phyloP scores from a whole-genome alignment of 2,888 invertebrate genomes.

The Nemoura dubitans region DNA sequence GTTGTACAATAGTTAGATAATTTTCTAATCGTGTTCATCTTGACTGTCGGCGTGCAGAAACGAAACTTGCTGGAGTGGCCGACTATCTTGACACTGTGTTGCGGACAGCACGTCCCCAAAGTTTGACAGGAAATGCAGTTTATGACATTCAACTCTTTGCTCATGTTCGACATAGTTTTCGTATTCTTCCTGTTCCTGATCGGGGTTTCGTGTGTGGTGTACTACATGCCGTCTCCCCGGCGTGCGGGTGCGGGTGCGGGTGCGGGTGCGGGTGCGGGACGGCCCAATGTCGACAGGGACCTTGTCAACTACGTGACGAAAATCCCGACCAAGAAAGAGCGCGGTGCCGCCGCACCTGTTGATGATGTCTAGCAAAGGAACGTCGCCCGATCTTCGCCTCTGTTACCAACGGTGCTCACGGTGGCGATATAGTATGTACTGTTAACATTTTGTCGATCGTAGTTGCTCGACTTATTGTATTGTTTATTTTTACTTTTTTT shows the following conservation, averaged over 20 bases:
- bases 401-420: slow-evolving; percentile 1
- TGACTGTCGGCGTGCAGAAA: neutral
- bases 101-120: neutral
- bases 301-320: slow-evolving; percentile 49
- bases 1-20: neutral
- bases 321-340: slow-evolving; percentile 45
- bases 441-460: too few species aligned
- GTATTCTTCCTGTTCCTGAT: slow-evolving; percentile 86
- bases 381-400: neutral
- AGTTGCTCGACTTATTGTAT: too few species aligned
- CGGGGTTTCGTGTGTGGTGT: slow-evolving; percentile 83
- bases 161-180: slow-evolving; percentile 90
- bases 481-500: too few species aligned
- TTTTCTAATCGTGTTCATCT: neutral
- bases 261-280: slow-evolving; percentile 64
- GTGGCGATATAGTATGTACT: neutral
- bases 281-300: slow-evolving; percentile 57
- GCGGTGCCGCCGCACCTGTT: slow-evolving; percentile 44
- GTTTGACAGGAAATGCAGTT: slow-evolving; percentile 70
- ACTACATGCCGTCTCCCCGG: slow-evolving; percentile 77
- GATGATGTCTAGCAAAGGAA: slow-evolving; percentile 49
- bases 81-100: neutral
- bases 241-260: slow-evolving; percentile 64
- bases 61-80: neutral
- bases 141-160: slow-evolving; percentile 85